A percentile compares a stretch with the other conserved stretches of the same genome.
Conservation (phyloP, 2,797 vertebrate species). For the Pygocentrus nattereri region DNA sequence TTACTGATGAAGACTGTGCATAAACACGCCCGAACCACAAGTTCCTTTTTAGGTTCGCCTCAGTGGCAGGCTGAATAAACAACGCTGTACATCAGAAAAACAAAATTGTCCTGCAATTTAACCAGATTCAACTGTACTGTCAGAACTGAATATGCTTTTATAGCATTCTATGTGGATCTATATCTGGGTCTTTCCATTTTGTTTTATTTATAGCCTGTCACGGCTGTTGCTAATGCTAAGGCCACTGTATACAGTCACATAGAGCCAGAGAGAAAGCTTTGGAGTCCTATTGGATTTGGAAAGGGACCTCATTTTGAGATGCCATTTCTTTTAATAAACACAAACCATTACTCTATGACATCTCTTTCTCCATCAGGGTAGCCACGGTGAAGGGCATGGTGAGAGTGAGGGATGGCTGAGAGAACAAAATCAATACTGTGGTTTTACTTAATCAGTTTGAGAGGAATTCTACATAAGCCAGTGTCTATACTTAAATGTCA, state of each 20-base stretch:
- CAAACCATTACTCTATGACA: conserved; percentile 54
- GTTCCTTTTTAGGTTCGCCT: conserved; percentile 34
- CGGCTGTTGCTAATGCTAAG: neutral
- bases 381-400: conserved; percentile 10
- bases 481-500: conserved; percentile 49
- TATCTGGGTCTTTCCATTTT: conserved; percentile 3
- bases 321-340: conserved; percentile 68
- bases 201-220: neutral
- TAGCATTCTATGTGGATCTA: neutral
- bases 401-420: conserved; percentile 15
- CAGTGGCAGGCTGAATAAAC: conserved; percentile 27
- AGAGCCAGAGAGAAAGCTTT: conserved; percentile 7
- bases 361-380: neutral
- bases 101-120: conserved; percentile 21
- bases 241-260: conserved; percentile 8
- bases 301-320: conserved; percentile 60
- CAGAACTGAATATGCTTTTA: conserved; percentile 8
- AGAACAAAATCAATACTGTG: conserved; percentile 53
- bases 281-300: conserved; percentile 31
- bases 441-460: conserved; percentile 57
- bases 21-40: conserved; percentile 42
- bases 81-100: conserved; percentile 15
- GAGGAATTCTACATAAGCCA: conserved; percentile 47
- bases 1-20: conserved; percentile 24
- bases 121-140: conserved; percentile 3